Evolutionary conservation across 2,797 vertebrate species (phyloP).

Genomic region (Syngnathus rostellatus): DNA sequence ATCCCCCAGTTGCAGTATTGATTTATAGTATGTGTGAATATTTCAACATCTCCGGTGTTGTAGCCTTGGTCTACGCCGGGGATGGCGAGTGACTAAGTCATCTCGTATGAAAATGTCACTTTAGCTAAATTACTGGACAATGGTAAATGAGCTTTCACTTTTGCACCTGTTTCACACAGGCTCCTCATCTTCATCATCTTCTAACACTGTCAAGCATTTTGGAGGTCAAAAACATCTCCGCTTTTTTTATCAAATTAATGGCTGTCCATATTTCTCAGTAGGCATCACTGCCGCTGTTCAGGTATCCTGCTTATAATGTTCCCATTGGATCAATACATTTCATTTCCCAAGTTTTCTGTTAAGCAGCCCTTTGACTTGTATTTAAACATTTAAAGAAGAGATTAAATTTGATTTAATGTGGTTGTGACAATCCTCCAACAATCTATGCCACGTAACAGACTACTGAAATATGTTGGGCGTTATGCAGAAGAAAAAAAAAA

Average conservation of each 20-base stretch:
- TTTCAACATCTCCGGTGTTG: conserved; percentile 17
- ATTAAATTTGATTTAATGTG: background rate
- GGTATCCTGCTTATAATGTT: conserved; percentile 43
- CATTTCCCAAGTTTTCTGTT: conserved; percentile 19
- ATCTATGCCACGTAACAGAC: background rate
- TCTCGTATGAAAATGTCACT: background rate
- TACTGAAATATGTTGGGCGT: background rate
- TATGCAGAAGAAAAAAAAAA: background rate
- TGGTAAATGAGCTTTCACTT: no score
- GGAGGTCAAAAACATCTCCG: background rate
- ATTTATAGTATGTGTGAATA: conserved; percentile 56
- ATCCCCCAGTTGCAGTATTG: conserved; percentile 30
- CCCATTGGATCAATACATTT: conserved; percentile 34
- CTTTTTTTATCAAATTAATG: background rate
- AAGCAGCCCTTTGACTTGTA: conserved; percentile 4
- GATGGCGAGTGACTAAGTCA: conserved; percentile 8
- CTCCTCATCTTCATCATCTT: background rate
- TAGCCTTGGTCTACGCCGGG: conserved; percentile 11
- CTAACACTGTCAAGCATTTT: background rate
- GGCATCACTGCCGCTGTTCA: background rate
- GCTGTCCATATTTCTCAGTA: background rate
- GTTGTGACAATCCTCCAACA: background rate
- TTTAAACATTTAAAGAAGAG: conserved; percentile 4
- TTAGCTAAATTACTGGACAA: no score
- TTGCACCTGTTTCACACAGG: no score